These are phyloP conservation scores for Sinelater perroti DNA, from an alignment of 2,888 invertebrate genomes.

Conservation along the genomic window DNA sequence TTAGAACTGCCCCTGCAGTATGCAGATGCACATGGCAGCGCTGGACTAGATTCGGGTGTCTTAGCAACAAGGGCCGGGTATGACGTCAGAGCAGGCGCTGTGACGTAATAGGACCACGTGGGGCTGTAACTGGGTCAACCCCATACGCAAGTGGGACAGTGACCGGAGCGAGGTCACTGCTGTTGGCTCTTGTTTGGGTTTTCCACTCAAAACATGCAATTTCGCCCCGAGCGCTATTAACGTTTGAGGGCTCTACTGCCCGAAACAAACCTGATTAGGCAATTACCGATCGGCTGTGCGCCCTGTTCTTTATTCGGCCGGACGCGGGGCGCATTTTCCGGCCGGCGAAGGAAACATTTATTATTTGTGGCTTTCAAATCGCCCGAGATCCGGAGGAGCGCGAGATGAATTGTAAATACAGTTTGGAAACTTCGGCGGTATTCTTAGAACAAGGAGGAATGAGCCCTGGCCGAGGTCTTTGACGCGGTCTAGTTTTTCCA, in stretches of 20 bases:
- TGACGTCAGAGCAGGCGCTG: slow-evolving; percentile 41
- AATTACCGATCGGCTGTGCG: background rate
- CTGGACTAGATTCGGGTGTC: slow-evolving; percentile 7
- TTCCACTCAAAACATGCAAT: slow-evolving; percentile 6
- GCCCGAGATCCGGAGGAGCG: background rate
- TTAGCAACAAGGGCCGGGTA: slow-evolving; percentile 31
- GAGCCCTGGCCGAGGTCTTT: background rate
- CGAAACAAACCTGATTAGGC: background rate
- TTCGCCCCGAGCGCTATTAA: background rate
- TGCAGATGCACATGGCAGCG: slow-evolving; percentile 25
- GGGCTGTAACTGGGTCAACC: slow-evolving; percentile 42
- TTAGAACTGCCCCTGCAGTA: too few relatives aligned
- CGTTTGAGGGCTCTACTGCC: background rate
- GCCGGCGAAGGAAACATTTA: background rate
- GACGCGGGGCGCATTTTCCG: background rate
- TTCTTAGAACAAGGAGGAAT: slow-evolving; percentile 7
- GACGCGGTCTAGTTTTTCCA: background rate
- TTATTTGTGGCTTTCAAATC: background rate
- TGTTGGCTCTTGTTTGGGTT: slow-evolving; percentile 39
- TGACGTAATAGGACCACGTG: slow-evolving; percentile 42
- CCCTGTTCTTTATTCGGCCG: background rate
- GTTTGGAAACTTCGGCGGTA: slow-evolving; percentile 7
- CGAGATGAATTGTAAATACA: slow-evolving; percentile 17
- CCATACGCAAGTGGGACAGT: slow-evolving; percentile 46
- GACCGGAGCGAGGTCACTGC: slow-evolving; percentile 50